phyloP scores from a whole-genome alignment of 2,797 vertebrate species.

The Galagoides demidoff region DNA sequence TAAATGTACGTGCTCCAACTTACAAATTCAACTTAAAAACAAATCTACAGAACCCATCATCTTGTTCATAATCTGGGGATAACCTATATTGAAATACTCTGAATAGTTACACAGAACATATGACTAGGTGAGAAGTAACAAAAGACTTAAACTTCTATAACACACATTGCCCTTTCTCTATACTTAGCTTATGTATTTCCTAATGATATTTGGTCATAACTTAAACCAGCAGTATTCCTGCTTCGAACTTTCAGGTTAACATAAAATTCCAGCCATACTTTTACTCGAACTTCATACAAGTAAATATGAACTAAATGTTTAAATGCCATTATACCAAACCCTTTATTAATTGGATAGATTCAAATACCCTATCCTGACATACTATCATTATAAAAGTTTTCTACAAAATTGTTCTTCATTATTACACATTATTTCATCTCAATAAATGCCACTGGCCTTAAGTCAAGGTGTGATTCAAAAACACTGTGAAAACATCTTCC shows the following conservation, averaged over 20 bases:
- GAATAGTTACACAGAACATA: background rate
- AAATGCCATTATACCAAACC: background rate
- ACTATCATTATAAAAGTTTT: background rate
- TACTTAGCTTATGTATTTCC: background rate
- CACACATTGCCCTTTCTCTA: background rate
- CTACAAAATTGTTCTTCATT: background rate
- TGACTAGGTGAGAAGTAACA: background rate
- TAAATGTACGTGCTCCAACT: too few species aligned
- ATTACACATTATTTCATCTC: background rate
- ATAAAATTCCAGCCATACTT: background rate
- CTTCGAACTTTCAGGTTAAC: background rate
- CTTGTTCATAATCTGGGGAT: too few species aligned
- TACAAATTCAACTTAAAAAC: too few species aligned
- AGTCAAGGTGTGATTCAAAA: background rate
- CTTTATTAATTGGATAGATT: background rate
- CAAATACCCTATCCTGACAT: background rate
- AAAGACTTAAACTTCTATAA: background rate
- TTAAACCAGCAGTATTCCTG: background rate
- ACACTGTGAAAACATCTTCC: background rate
- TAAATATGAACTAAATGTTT: background rate
- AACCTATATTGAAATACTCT: background rate
- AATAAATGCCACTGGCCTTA: background rate
- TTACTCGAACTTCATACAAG: background rate
- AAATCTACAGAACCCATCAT: too few species aligned
- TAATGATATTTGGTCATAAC: background rate